Conservation (phyloP, 2,113 vertebrate genomes). For the Tragelaphus buxtoni region DNA sequence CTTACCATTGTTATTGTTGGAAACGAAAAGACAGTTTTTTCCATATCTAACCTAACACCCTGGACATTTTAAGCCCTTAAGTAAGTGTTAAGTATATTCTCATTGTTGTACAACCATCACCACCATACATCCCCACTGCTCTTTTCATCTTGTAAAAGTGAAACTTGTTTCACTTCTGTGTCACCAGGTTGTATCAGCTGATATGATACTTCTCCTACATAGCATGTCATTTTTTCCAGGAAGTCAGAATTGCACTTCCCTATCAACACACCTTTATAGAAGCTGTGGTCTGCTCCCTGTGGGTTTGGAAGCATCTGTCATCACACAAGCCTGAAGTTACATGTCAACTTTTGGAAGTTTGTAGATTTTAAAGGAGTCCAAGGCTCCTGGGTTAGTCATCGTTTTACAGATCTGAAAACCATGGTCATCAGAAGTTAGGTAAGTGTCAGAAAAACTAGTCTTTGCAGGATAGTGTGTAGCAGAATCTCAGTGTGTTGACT, state of each 20-base stretch:
- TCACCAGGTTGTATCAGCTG: neutral
- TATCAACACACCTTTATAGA: neutral
- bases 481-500: neutral
- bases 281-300: neutral
- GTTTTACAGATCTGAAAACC: neutral
- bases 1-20: neutral
- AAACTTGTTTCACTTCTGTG: neutral
- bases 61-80: neutral
- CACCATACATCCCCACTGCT: neutral
- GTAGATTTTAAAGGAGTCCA: neutral
- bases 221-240: constrained; percentile 1
- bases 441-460: neutral
- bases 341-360: neutral
- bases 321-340: neutral
- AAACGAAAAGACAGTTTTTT: neutral
- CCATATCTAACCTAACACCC: neutral
- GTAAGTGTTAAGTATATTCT: neutral
- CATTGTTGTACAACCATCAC: neutral
- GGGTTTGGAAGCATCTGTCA: neutral
- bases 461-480: neutral
- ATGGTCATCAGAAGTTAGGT: neutral
- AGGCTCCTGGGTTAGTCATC: neutral
- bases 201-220: neutral
- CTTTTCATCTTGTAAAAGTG: neutral
- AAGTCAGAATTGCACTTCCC: constrained; percentile 3